These are phyloP conservation scores for Dendronephthya gigantea DNA, from an alignment of 64 coral and sea anemone species.

Conservation along the genomic window DNA sequence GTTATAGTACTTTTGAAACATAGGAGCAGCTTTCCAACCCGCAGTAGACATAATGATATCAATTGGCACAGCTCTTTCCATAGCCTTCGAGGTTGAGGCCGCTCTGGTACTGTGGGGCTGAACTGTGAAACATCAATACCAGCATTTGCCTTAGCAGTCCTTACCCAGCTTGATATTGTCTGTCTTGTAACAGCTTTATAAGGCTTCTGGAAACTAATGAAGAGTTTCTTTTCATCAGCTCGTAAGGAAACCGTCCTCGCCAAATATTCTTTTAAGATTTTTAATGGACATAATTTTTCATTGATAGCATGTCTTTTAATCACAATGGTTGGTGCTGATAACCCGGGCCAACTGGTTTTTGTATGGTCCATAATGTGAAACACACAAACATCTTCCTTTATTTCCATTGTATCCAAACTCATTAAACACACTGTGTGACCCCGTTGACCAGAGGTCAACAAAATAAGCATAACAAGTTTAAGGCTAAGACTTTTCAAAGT, in stretches of 20 bases:
- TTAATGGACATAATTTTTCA: background rate
- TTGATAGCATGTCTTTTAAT: background rate
- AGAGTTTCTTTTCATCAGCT: background rate
- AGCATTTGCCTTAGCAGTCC: too few relatives aligned
- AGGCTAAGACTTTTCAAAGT: background rate
- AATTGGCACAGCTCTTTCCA: too few relatives aligned
- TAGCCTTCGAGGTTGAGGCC: too few relatives aligned
- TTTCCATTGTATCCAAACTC: too few relatives aligned
- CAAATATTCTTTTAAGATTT: conserved; percentile 6
- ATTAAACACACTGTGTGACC: background rate
- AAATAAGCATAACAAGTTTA: background rate
- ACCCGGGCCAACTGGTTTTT: too few relatives aligned
- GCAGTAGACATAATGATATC: too few relatives aligned
- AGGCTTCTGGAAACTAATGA: background rate
- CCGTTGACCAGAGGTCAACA: background rate
- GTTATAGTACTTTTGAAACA: too few relatives aligned
- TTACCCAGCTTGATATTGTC: background rate
- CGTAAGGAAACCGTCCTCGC: background rate
- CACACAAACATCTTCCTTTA: background rate
- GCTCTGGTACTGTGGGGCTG: too few relatives aligned
- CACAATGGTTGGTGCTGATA: too few relatives aligned
- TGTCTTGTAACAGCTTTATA: background rate
- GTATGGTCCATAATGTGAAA: too few relatives aligned
- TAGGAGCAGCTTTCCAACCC: too few relatives aligned
- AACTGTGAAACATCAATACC: too few relatives aligned